Percentiles rank a stretch among this genome's conserved stretches.
Evolutionary conservation across 2,888 invertebrate genomes (phyloP).

Genomic region (Lydus trimaculatus): DNA sequence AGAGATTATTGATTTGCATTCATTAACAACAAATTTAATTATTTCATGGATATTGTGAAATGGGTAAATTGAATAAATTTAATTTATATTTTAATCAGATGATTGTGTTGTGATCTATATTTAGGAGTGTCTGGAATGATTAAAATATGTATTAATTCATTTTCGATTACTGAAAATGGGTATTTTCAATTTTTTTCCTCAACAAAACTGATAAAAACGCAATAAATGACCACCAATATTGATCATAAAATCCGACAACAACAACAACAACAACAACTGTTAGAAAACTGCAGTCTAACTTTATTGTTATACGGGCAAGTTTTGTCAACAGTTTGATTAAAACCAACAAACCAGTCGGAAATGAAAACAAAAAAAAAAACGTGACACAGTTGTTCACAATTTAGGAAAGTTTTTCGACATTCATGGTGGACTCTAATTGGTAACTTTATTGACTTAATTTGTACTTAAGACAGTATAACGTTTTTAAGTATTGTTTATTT

Average conservation of each 20-base stretch:
- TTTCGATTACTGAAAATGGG: too few relatives aligned
- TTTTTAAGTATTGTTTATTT: too few relatives aligned
- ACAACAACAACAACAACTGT: not conserved
- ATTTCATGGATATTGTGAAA: not conserved
- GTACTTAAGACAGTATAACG: too few relatives aligned
- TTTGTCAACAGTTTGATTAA: slow-evolving; percentile 13
- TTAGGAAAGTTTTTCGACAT: not conserved
- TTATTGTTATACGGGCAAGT: slow-evolving; percentile 1
- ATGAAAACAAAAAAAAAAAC: not conserved
- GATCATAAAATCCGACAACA: too few relatives aligned
- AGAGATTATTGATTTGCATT: not conserved
- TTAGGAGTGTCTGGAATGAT: too few relatives aligned
- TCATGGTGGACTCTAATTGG: too few relatives aligned
- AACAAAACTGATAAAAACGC: not conserved
- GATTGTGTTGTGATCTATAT: too few relatives aligned
- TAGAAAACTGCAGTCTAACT: slow-evolving; percentile 6
- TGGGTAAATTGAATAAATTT: not conserved
- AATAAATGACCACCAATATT: not conserved
- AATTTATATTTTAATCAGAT: too few relatives aligned
- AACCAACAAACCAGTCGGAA: not conserved
- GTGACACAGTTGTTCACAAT: not conserved
- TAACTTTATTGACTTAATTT: too few relatives aligned
- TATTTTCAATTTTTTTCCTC: not conserved
- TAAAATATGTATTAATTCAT: too few relatives aligned
- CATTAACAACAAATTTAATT: not conserved